These are phyloP conservation scores for Calonectris borealis DNA, from an alignment of 2,113 vertebrate genomes.

Conservation along the genomic window DNA sequence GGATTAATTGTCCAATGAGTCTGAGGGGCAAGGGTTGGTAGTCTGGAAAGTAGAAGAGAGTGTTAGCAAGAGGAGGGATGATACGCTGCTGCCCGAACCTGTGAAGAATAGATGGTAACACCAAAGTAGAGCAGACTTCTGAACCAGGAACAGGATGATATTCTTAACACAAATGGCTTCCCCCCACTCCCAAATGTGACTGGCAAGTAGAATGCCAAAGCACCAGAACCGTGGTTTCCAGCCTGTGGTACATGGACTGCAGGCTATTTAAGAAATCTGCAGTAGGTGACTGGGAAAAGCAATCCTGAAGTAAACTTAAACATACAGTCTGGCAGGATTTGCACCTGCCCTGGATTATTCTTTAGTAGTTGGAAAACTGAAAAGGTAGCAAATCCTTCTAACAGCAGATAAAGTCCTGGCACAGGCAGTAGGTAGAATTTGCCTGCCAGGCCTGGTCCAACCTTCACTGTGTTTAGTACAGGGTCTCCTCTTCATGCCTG, in stretches of 20 bases:
- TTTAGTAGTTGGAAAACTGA: not conserved
- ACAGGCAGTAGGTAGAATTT: not conserved
- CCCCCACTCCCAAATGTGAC: not conserved
- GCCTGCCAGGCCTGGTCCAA: not conserved
- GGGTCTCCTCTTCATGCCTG: not conserved
- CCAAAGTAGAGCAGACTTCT: not conserved
- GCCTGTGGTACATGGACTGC: not conserved
- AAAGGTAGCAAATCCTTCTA: not conserved
- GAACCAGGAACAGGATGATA: not conserved
- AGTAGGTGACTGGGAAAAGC: not conserved
- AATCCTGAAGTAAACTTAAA: not conserved
- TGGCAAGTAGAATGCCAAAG: not conserved
- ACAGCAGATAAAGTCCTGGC: not conserved
- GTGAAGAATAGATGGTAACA: not conserved
- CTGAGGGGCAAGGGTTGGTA: not conserved
- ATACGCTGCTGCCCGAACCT: rapidly evolving
- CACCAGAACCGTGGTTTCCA: not conserved
- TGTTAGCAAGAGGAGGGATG: not conserved
- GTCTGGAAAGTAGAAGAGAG: not conserved
- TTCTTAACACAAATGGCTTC: not conserved
- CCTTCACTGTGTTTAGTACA: rapidly evolving
- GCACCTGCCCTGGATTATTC: not conserved
- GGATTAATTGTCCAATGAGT: not conserved
- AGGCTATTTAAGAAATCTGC: not conserved
- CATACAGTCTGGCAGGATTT: not conserved